A percentile compares a stretch with the other conserved stretches of the same genome.
phyloP scores from a whole-genome alignment of 2,888 invertebrate genomes.

The Salpingus planirostris region DNA sequence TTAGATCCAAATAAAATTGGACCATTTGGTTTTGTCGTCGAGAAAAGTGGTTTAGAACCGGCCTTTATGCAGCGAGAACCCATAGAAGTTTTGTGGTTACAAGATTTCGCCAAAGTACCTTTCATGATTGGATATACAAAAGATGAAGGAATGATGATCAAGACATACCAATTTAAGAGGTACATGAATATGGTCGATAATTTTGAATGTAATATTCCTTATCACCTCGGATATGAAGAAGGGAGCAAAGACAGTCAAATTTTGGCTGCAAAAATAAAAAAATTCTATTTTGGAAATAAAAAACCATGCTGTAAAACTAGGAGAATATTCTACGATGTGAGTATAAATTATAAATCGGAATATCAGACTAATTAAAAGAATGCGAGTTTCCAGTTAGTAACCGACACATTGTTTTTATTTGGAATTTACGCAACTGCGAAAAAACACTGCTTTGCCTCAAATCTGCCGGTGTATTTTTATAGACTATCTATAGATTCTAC shows the following conservation, averaged over 20 bases:
- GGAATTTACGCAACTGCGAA: slow-evolving; percentile 11
- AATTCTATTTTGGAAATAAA: slow-evolving; percentile 28
- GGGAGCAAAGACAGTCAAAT: slow-evolving; percentile 20
- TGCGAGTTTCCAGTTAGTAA: not conserved
- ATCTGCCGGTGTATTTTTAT: slow-evolving; percentile 29
- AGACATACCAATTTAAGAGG: slow-evolving; percentile 11
- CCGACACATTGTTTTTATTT: not conserved
- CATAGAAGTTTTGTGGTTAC: slow-evolving; percentile 22
- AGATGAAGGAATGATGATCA: slow-evolving; percentile 31
- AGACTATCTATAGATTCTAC: slow-evolving; percentile 24
- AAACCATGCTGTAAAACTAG: slow-evolving; percentile 17
- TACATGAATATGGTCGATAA: slow-evolving; percentile 18
- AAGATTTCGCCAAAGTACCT: slow-evolving; percentile 34
- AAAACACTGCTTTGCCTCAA: slow-evolving; percentile 21
- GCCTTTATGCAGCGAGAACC: slow-evolving; percentile 31
- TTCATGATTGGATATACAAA: slow-evolving; percentile 33
- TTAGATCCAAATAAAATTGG: slow-evolving; percentile 6
- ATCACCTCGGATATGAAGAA: slow-evolving; percentile 21
- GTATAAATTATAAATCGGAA: too few relatives aligned
- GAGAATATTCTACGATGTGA: slow-evolving; percentile 26
- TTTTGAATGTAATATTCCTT: slow-evolving; percentile 21
- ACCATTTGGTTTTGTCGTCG: slow-evolving; percentile 22
- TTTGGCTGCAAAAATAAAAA: slow-evolving; percentile 22
- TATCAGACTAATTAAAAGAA: too few relatives aligned
- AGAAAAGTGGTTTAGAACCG: slow-evolving; percentile 18